phyloP scores from a whole-genome alignment of 2,797 vertebrate genomes.

The Gallinago stenura region DNA sequence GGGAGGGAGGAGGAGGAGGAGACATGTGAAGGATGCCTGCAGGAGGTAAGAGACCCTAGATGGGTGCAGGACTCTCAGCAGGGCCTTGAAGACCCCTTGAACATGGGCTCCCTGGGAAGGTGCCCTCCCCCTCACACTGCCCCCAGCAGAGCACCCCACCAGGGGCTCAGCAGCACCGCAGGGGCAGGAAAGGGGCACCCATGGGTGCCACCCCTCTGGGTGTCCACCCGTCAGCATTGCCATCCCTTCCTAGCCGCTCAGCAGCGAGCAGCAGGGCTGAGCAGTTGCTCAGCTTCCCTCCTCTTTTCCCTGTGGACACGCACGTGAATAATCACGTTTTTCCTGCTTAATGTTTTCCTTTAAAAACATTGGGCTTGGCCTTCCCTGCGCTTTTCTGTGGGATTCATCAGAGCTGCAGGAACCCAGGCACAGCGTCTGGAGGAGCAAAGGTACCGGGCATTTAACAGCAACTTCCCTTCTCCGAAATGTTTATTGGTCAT shows the following conservation, averaged over 20 bases:
- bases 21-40: neutral
- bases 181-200: neutral
- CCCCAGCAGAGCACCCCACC: neutral
- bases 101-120: neutral
- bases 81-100: neutral
- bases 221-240: accelerated
- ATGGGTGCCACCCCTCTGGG: neutral
- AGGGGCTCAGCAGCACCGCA: neutral
- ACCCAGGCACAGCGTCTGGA: neutral
- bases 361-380: slow-evolving; percentile 44
- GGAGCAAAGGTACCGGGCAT: slow-evolving; percentile 1
- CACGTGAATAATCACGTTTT: slow-evolving; percentile 43
- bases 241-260: neutral
- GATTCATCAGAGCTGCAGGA: slow-evolving; percentile 47
- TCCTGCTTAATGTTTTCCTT: slow-evolving; percentile 57
- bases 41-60: neutral
- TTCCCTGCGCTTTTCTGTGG: neutral
- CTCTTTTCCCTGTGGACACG: neutral
- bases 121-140: neutral
- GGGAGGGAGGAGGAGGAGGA: neutral
- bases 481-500: slow-evolving; percentile 56
- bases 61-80: neutral
- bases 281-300: neutral
- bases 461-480: slow-evolving; percentile 58
- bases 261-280: neutral